Evolutionary conservation across 2,888 invertebrate genomes (phyloP).

Genomic region (Amiota communis): DNA sequence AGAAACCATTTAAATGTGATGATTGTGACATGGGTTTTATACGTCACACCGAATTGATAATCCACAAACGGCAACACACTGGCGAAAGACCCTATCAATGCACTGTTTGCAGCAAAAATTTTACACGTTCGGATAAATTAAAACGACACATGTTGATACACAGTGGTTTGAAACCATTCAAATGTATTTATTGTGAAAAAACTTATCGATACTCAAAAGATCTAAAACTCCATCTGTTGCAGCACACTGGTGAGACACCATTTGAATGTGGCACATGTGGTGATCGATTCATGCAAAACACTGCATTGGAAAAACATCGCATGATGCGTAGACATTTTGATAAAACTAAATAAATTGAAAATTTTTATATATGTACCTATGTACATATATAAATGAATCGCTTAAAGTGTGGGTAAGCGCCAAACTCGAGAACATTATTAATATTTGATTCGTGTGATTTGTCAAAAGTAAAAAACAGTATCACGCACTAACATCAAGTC

Average conservation of each 20-base stretch:
- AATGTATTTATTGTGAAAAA: slow-evolving; percentile 73
- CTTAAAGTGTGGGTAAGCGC: no score
- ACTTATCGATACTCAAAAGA: slow-evolving; percentile 65
- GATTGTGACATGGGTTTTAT: slow-evolving; percentile 77
- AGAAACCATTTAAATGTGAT: slow-evolving; percentile 77
- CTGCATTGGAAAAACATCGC: slow-evolving; percentile 79
- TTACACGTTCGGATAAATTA: slow-evolving; percentile 76
- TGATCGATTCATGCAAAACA: slow-evolving; percentile 77
- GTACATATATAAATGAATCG: no score
- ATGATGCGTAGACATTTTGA: slow-evolving; percentile 73
- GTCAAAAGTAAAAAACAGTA: no score
- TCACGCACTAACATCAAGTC: no score
- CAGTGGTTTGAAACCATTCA: slow-evolving; percentile 75
- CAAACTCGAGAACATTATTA: no score
- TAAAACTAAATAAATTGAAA: no score
- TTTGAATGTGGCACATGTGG: slow-evolving; percentile 65
- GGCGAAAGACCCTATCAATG: slow-evolving; percentile 75
- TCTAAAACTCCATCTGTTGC: slow-evolving; percentile 37
- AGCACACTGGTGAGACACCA: slow-evolving; percentile 77
- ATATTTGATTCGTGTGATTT: no score
- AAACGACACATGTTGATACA: slow-evolving; percentile 76
- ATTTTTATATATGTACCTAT: no score
- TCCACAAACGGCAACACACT: slow-evolving; percentile 76
- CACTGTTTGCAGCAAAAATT: slow-evolving; percentile 67
- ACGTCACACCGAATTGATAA: slow-evolving; percentile 75